These are phyloP conservation scores for Paedocypris micromegethes DNA, from an alignment of 2,797 vertebrate species.

Conservation along the genomic window DNA sequence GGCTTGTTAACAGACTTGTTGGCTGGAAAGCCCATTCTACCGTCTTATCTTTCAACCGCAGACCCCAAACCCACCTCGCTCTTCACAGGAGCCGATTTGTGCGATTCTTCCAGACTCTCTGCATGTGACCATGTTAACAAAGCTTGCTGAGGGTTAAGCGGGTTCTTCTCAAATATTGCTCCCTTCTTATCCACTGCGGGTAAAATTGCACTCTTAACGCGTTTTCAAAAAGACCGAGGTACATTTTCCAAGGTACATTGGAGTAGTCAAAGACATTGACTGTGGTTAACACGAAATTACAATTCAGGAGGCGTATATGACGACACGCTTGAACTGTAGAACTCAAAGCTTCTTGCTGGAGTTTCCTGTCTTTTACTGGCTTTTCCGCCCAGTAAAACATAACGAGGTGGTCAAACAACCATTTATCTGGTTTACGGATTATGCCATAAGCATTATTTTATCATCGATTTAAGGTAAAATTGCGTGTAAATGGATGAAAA, in stretches of 20 bases:
- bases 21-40: slow-evolving; percentile 43
- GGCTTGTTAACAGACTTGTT: slow-evolving; percentile 49
- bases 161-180: background rate
- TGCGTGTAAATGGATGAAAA: no score
- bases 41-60: slow-evolving; percentile 60
- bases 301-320: background rate
- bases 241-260: background rate
- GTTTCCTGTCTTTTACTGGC: no score
- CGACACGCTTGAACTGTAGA: background rate
- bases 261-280: slow-evolving; percentile 1
- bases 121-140: slow-evolving; percentile 24
- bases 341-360: background rate
- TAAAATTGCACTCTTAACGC: background rate
- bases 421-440: no score
- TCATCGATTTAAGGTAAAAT: no score
- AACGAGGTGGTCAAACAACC: no score
- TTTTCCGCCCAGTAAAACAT: no score
- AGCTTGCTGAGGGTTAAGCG: slow-evolving; percentile 25
- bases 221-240: background rate
- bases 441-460: no score
- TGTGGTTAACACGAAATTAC: slow-evolving; percentile 1
- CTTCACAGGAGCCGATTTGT: slow-evolving; percentile 43
- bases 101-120: slow-evolving; percentile 20
- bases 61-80: slow-evolving; percentile 46
- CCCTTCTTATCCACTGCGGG: background rate